Evolutionary conservation across 2,888 invertebrate species (phyloP), one percentile per base, ranked within the genome.

Genomic region (Syritta pipiens): DNA sequence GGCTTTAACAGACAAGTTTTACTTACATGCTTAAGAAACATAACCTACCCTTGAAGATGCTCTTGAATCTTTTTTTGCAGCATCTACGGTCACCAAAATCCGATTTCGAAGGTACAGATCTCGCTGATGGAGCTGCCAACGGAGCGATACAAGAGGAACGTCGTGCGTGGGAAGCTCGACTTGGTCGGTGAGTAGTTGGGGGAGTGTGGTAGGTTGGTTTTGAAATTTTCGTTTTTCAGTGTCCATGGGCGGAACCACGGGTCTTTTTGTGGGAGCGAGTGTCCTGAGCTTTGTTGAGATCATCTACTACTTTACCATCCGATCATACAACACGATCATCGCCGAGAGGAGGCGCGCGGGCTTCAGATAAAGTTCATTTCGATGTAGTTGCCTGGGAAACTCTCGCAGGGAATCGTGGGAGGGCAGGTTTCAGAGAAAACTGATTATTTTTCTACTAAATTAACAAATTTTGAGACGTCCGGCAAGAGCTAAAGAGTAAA

Each of bases 131-230:
- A 91, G 68, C 86, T 94, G 53, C 95, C 95, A 0, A 92, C 91
- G 9, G 92, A 94, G 84, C 89, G 93, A 5, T 94, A 93, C 84
- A 92, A 93, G 82, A 90, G 95, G 72, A 94, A 93, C 84, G 93
- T 95, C 3, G 93, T 94, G 0, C 90, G 93, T 76, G 94, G 93
- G 24, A 90, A 91, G 68, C 86, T 95, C 79, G 94, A 95, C 89
- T 89, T 95, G 86, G 93, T 94, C 0, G 94, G 94, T 94, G 85
- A 88, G 91, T 86, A 17, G 14, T 0, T 35, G 4, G 14, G 1
- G 6, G 12, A 35, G 14, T 1, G 2, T 28, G 4, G 28, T 2
- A 7, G 7, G 2, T 28, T 35, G 7, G 6, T 4, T 14, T 5
- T 14, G 14, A 3, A n/a, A 24, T 17, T 2, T 6, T 26, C 2